A percentile compares a stretch with the other conserved stretches of the same genome.
Evolutionary conservation across 2,797 vertebrate species (phyloP).

Genomic region (Cottoperca gobio): DNA sequence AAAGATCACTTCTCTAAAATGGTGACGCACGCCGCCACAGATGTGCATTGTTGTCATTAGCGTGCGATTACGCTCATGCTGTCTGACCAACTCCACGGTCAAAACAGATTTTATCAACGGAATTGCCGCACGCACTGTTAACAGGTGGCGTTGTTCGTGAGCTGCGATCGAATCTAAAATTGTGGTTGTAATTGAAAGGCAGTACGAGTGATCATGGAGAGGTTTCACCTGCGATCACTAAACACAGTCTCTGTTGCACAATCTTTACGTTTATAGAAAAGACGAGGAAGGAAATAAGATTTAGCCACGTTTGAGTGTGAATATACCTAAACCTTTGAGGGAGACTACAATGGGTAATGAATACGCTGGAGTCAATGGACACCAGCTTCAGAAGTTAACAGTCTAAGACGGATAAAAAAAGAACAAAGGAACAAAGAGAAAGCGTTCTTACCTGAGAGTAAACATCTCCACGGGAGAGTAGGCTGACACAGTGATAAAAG

Average conservation of each 20-base stretch:
- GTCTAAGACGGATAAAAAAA: constrained; percentile 20
- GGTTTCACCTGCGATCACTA: not conserved
- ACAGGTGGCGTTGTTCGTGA: constrained; percentile 2
- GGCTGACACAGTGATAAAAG: constrained; percentile 86
- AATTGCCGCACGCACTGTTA: constrained; percentile 33
- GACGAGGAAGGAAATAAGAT: not conserved
- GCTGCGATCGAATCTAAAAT: constrained; percentile 13
- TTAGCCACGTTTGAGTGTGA: not conserved
- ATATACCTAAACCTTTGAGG: not conserved
- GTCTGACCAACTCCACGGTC: constrained; percentile 17
- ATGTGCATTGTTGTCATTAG: constrained; percentile 1
- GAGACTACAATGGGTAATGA: not conserved
- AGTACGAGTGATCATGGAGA: not conserved
- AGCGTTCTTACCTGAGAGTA: constrained; percentile 89
- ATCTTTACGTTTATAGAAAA: not conserved
- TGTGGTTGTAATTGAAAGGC: no score
- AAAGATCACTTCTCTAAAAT: not conserved
- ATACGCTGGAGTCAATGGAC: constrained; percentile 5
- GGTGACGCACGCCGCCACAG: not conserved
- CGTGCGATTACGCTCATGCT: constrained; percentile 13
- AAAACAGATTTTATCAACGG: constrained; percentile 25
- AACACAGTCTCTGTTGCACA: not conserved
- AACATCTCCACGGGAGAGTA: constrained; percentile 92
- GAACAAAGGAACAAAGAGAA: constrained; percentile 26
- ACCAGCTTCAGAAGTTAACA: constrained; percentile 1